Base-by-base conservation (phyloP, 2,797 vertebrate species). In the Chelidonichthys spinosus region DNA sequence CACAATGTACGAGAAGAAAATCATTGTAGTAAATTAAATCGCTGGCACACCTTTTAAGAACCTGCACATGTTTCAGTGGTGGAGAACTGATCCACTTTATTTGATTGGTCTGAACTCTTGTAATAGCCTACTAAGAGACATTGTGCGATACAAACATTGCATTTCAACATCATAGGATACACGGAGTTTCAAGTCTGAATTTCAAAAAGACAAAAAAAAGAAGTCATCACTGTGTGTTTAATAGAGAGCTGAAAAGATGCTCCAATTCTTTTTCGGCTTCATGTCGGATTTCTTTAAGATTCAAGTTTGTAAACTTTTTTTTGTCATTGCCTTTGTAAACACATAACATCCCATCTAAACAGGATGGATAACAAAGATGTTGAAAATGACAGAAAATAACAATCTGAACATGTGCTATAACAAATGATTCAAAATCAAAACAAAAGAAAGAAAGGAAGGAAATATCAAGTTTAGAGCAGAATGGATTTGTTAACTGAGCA, bases 61-160 rank as follows among this genome's bases (percentile, higher is more conserved):
- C 25, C 43, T 47, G 56, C 47, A 79, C 64, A 35, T 67, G 52
- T 81, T 83, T 86, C 77, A 86, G 85, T 85, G 84, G 92, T 94
- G 94, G 93, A 96, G 93, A 94, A 94, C 94, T 93, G 92, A 95
- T 96, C 93, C 95, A 96, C 94, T 97, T 97, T 96, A 96, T 96
- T 93, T 95, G 93, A 96, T 95, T 95, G 94, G 94, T 96, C 95
- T 96, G 94, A 96, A 96, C 93, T 95, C 90, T 95, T 94, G 89
- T 95, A 92, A 95, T 95, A 93, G 94, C 94, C 95, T 95, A 95
- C 93, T 95, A 94, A 95, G 94, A 96, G 92, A 95, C 93, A 91
- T 92, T 95, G 94, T 95, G 93, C 93, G 91, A 94, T 95, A 95
- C 93, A 93, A 95, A 95, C 82, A 94, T 94, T 94, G 89, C 93